Evolutionary conservation across 2,888 invertebrate genomes (phyloP).

Genomic region (Miltochrista miniata): DNA sequence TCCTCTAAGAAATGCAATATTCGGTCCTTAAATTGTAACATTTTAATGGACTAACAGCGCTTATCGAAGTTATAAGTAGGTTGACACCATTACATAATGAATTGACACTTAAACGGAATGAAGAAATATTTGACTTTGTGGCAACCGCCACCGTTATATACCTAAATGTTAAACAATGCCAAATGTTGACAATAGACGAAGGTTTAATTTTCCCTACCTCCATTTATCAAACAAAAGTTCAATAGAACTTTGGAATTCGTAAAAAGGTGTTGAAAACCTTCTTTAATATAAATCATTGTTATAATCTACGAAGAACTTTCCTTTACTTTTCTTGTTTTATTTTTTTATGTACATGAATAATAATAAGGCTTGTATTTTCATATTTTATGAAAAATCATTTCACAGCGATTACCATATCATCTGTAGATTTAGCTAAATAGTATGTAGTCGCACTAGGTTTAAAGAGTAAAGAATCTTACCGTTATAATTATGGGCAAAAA

Average conservation of each 20-base stretch:
- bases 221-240: conserved; percentile 2
- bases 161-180: background rate
- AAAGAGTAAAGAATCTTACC: too few relatives aligned
- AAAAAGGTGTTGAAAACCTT: conserved; percentile 2
- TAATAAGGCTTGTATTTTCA: too few relatives aligned
- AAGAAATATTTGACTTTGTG: background rate
- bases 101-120: background rate
- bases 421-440: too few relatives aligned
- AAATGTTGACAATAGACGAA: conserved; percentile 1
- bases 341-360: background rate
- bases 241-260: conserved; percentile 2
- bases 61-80: background rate
- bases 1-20: too few relatives aligned
- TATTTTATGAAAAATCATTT: too few relatives aligned
- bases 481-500: too few relatives aligned
- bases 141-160: too few relatives aligned
- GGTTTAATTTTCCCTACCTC: background rate
- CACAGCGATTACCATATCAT: too few relatives aligned
- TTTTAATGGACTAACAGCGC: too few relatives aligned
- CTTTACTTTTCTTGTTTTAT: background rate
- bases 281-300: background rate
- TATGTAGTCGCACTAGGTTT: too few relatives aligned
- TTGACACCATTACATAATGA: background rate
- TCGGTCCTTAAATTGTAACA: too few relatives aligned
- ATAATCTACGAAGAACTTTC: background rate